Evolutionary conservation across 2,113 vertebrate genomes (phyloP).

Genomic region (Psilopogon haemacephalus): DNA sequence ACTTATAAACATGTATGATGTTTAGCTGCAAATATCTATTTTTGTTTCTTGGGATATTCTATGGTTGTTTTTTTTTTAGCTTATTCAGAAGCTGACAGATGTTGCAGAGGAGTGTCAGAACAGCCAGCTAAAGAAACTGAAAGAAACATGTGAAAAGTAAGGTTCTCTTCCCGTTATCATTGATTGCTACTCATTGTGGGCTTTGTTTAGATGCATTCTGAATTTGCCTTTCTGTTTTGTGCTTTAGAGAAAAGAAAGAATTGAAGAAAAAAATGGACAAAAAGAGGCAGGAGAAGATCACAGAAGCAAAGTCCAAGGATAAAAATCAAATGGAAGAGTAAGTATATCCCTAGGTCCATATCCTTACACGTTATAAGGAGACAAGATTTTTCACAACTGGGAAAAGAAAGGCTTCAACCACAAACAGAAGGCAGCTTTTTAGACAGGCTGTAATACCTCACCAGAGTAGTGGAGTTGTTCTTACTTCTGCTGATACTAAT

Average conservation of each 20-base stretch:
- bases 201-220: not conserved
- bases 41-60: not conserved
- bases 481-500: not conserved
- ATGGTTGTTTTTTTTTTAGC: conserved; percentile 68
- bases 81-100: conserved; percentile 91
- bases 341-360: conserved; percentile 47
- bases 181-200: not conserved
- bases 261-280: conserved; percentile 99
- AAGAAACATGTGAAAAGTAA: conserved; percentile 96
- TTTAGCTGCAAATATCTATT: not conserved
- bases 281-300: conserved; percentile 95
- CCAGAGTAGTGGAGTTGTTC: not conserved
- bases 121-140: conserved; percentile 91
- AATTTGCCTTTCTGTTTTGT: not conserved
- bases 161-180: not conserved
- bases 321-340: conserved; percentile 96
- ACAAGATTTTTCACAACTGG: not conserved
- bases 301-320: conserved; percentile 93
- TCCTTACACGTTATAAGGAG: not conserved
- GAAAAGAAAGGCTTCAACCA: not conserved
- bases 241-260: conserved; percentile 92
- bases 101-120: conserved; percentile 95
- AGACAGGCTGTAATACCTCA: not conserved
- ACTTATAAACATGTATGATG: not conserved
- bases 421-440: not conserved